Evolutionary conservation across 2,888 invertebrate species (phyloP).

Genomic region (Balanococcus diminutus): DNA sequence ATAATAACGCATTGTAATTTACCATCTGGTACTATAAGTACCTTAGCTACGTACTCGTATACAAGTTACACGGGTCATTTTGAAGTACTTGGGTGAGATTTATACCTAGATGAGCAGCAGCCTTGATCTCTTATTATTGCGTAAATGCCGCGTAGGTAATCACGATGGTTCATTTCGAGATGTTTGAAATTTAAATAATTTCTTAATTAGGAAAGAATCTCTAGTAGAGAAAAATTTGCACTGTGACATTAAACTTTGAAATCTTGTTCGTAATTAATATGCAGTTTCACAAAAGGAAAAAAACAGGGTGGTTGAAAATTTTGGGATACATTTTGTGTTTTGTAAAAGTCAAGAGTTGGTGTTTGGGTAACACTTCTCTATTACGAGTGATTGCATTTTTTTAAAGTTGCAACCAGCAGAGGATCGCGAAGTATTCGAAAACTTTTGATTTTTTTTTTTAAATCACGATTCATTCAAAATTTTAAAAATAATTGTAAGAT

Average conservation of each 20-base stretch:
- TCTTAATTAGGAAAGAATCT: neutral
- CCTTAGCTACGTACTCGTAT: neutral
- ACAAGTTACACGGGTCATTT: neutral
- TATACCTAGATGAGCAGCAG: neutral
- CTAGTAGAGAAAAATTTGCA: neutral
- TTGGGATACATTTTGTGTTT: too few species aligned
- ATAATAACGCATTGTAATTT: neutral
- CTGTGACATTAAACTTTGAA: neutral
- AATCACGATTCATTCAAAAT: too few species aligned
- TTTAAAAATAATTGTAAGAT: too few species aligned
- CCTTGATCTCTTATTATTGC: constrained; percentile 11
- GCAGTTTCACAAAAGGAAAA: neutral
- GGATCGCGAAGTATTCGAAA: too few species aligned
- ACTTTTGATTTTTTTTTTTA: too few species aligned
- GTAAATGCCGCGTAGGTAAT: neutral
- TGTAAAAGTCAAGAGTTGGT: too few species aligned
- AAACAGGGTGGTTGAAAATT: too few species aligned
- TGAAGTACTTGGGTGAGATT: neutral
- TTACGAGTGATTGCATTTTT: too few species aligned
- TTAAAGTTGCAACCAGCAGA: too few species aligned
- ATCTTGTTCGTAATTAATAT: neutral
- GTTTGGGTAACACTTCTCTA: too few species aligned
- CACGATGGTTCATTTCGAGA: constrained; percentile 3
- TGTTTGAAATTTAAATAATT: constrained; percentile 2
- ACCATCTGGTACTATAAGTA: neutral